These are phyloP conservation scores for Okapia johnstoni DNA, from an alignment of 2,113 vertebrate species.

Conservation along the genomic window DNA sequence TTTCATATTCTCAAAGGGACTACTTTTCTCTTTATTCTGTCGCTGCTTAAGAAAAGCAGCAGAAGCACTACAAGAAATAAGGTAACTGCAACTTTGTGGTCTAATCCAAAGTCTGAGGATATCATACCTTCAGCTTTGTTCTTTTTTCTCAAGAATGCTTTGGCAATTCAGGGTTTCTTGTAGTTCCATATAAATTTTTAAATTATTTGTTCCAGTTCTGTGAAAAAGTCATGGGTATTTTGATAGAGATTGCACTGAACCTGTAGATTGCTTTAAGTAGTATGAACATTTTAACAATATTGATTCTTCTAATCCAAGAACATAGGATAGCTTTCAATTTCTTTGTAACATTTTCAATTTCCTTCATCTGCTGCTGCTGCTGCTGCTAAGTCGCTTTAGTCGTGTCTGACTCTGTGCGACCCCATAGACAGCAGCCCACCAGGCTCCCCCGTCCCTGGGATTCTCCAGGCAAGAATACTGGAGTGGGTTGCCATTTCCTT, in stretches of 20 bases:
- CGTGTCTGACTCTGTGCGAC: too few relatives aligned
- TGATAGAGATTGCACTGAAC: not conserved
- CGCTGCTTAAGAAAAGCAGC: not conserved
- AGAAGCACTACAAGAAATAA: not conserved
- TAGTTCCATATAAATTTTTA: not conserved
- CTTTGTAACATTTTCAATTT: not conserved
- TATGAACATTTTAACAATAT: not conserved
- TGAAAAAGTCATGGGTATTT: not conserved
- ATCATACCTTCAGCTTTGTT: not conserved
- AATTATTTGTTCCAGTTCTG: not conserved
- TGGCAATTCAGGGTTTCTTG: not conserved
- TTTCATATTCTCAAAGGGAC: not conserved
- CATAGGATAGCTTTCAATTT: not conserved
- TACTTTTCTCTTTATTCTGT: not conserved
- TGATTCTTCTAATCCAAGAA: not conserved
- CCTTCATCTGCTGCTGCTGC: too few relatives aligned
- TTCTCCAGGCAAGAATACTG: too few relatives aligned
- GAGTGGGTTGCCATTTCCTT: too few relatives aligned
- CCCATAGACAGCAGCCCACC: too few relatives aligned
- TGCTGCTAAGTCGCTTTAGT: too few relatives aligned
- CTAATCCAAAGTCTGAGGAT: not conserved
- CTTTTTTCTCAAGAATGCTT: not conserved
- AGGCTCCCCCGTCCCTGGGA: too few relatives aligned
- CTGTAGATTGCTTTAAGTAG: not conserved
- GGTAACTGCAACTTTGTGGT: not conserved